Evolutionary conservation across 1,140 invertebrate genomes (phyloP), one percentile per base, ranked within the genome.

Genomic region (Atopsyche davidsoni): DNA sequence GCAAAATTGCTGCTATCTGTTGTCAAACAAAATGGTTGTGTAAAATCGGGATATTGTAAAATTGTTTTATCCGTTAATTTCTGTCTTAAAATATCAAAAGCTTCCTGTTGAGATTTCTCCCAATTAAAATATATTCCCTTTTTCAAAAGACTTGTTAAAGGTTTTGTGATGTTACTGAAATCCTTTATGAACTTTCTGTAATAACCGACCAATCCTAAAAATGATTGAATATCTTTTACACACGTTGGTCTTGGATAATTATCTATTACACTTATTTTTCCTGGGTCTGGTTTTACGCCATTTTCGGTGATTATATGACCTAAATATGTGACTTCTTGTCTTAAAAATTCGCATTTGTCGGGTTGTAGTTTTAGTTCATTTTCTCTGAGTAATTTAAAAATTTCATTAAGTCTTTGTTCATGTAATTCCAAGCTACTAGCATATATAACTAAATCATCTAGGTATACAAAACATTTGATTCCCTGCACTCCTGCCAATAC

Each of bases 271-370:
- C 62, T 25, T 3, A 73, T 58, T 60, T 75, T 75, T 0, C 56
- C 41, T 7, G 62, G 63, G 51, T 70, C 62, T 7, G 67, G 64
- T 35, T 54, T 54, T 7, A 74, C 62, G 28, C 72, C 68, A 28
- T 68, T 39, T n/a, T 56, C 55, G 6, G 63, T 60, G 14, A 75
- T 62, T 1, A 68, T 49, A 56, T 73, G 69, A 4, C 74, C 73
- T 35, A 76, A 56, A 58, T 73, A 72, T n/a, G 59, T 41, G 11
- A 72, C 60, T 64, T 71, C 64, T 31, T 62, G 58, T 54, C 60
- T 60, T 10, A 70, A 48, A 60, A 77, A 76, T 47, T 69, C 60
- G 46, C 70, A 75, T 61, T 76, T 75, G 11, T 64, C 60, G 0
- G 65, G 66, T 59, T 76, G 64, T 16, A 74, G 21, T 59, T 73